Conservation (phyloP, 2,888 invertebrate species). For the Eupithecia abbreviata region DNA sequence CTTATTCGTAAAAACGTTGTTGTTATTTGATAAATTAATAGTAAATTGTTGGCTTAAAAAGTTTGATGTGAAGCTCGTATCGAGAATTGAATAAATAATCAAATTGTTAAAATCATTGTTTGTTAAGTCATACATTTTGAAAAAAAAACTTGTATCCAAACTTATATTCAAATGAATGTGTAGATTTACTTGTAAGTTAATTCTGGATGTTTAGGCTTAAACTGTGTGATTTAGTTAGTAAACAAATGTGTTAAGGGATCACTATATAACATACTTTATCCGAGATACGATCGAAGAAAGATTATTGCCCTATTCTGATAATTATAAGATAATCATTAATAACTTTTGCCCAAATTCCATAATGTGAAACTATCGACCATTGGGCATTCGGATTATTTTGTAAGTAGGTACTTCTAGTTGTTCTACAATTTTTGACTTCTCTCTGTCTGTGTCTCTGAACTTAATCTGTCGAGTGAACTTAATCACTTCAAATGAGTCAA, state of each 20-base stretch:
- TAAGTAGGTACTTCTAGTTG: not conserved
- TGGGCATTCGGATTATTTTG: not conserved
- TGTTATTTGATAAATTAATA: conserved; percentile 66
- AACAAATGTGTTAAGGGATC: not conserved
- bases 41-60: conserved; percentile 60
- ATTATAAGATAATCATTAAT: not conserved
- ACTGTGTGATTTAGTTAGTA: conserved; percentile 10
- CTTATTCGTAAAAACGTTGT: conserved; percentile 67
- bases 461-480: not conserved
- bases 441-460: no score
- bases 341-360: not conserved
- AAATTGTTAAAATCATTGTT: conserved; percentile 50
- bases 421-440: not conserved
- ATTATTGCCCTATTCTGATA: not conserved
- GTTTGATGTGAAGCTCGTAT: conserved; percentile 16
- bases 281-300: not conserved
- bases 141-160: not conserved
- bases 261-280: not conserved
- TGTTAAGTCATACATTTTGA: conserved; percentile 17
- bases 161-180: not conserved
- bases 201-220: not conserved
- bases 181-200: conserved; percentile 5
- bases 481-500: not conserved
- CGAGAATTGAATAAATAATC: conserved; percentile 45
- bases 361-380: not conserved